Conservation (phyloP, 2,888 invertebrate species). For the Erynnis tages region DNA sequence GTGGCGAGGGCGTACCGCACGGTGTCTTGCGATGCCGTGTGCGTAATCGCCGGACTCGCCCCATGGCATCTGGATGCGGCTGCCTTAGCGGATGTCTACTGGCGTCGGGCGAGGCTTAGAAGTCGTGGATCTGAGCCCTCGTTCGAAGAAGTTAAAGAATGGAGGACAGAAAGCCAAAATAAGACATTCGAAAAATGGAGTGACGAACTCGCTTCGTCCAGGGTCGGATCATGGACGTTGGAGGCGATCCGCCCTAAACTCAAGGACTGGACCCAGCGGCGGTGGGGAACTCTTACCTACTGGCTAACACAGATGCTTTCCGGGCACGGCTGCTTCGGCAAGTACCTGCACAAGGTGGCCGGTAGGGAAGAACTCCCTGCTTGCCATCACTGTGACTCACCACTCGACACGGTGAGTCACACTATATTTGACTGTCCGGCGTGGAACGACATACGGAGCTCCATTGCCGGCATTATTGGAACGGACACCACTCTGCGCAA, state of each 20-base stretch:
- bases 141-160: neutral
- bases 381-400: neutral
- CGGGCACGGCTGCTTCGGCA: neutral
- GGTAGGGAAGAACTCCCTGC: neutral
- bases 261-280: neutral
- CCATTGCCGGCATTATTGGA: neutral
- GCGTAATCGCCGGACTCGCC: neutral
- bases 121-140: neutral
- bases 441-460: neutral
- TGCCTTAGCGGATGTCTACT: neutral
- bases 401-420: neutral
- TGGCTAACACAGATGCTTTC: neutral
- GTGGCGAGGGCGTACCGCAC: conserved; percentile 1
- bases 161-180: neutral
- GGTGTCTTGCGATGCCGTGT: neutral
- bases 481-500: neutral
- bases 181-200: neutral
- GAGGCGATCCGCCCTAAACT: neutral
- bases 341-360: neutral
- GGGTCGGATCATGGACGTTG: neutral
- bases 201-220: neutral
- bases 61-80: conserved; percentile 1
- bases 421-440: neutral
- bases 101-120: neutral
- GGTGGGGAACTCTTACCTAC: neutral